phyloP scores from a whole-genome alignment of 2,797 vertebrate genomes.

The Oryzias dopingdopingensis region DNA sequence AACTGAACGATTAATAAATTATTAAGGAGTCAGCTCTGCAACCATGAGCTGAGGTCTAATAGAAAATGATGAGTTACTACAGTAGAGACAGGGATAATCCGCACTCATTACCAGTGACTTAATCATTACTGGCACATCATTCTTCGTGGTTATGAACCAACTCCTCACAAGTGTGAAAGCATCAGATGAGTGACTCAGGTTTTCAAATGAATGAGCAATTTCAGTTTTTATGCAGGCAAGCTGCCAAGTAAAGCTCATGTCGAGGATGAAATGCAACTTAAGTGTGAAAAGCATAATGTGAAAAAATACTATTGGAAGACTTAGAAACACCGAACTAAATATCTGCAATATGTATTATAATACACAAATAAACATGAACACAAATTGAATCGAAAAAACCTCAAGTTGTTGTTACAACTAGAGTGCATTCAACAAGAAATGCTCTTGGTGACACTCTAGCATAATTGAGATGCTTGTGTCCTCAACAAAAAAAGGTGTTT shows the following conservation, averaged over 20 bases:
- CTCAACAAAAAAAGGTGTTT: no score
- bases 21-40: slow-evolving; percentile 17
- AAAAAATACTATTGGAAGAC: background rate
- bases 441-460: no score
- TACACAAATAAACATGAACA: no score
- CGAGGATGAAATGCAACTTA: background rate
- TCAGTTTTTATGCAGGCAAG: background rate
- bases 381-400: no score
- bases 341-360: no score
- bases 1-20: slow-evolving; percentile 16
- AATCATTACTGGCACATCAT: slow-evolving; percentile 1
- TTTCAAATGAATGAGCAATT: background rate
- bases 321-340: no score
- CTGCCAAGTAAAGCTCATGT: background rate
- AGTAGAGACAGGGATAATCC: slow-evolving; percentile 1
- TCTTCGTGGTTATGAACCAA: background rate
- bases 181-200: background rate
- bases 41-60: background rate
- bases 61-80: slow-evolving; percentile 9
- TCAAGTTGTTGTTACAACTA: no score
- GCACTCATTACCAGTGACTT: slow-evolving; percentile 9
- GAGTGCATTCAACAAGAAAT: no score
- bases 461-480: no score
- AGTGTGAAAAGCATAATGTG: background rate
- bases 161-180: background rate